These are phyloP conservation scores for Sebastes oblongus DNA, from an alignment of 2,797 vertebrate genomes.

Conservation along the genomic window DNA sequence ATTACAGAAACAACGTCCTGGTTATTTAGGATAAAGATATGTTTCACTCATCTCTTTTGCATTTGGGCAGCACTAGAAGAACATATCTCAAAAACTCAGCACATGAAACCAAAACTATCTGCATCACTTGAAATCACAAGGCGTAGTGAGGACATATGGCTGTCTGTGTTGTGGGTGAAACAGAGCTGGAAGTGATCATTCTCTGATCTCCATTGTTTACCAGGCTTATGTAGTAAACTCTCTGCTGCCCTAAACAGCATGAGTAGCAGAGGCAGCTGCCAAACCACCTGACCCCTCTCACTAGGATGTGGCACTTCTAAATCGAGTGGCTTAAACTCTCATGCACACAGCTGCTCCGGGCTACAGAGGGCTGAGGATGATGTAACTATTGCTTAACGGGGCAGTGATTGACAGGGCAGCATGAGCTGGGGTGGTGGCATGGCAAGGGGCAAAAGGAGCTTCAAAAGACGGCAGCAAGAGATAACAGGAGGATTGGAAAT, in stretches of 20 bases:
- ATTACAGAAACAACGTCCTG: not conserved
- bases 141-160: not conserved
- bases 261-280: conserved; percentile 67
- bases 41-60: not conserved
- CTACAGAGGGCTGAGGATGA: conserved; percentile 22
- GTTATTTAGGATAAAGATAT: too few relatives aligned
- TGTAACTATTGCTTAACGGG: conserved; percentile 43
- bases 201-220: not conserved
- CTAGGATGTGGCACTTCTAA: conserved; percentile 61
- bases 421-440: not conserved
- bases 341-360: conserved; percentile 53
- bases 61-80: not conserved
- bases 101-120: not conserved
- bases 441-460: not conserved
- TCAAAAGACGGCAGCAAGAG: not conserved
- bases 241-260: not conserved
- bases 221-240: not conserved
- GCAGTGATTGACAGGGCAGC: conserved; percentile 9
- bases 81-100: not conserved
- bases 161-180: not conserved
- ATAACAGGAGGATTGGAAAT: not conserved
- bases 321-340: conserved; percentile 58
- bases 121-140: not conserved
- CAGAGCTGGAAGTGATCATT: not conserved
- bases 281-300: conserved; percentile 62